Conservation (phyloP, 2,888 invertebrate genomes). For the Uloborus plumipes region DNA sequence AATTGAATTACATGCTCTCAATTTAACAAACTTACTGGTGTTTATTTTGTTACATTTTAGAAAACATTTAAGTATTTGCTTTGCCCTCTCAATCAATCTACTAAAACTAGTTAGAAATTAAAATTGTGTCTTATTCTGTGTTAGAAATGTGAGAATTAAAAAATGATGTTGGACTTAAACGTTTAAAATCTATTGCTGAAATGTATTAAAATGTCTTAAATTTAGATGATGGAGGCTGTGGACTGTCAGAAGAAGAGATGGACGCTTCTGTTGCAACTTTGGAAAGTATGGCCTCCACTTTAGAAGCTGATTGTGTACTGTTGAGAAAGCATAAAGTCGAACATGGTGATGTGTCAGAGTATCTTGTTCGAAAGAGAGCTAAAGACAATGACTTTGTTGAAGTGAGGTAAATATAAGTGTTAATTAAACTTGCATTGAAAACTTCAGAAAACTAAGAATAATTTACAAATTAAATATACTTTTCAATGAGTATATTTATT, state of each 20-base stretch:
- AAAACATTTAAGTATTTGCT: too few species aligned
- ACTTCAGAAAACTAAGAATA: too few species aligned
- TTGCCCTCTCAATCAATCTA: too few species aligned
- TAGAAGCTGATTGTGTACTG: slow-evolving; percentile 91
- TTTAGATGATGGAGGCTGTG: slow-evolving; percentile 70
- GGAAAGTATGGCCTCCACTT: slow-evolving; percentile 85
- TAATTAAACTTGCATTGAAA: too few species aligned
- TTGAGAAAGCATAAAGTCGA: slow-evolving; percentile 84
- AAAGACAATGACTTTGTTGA: slow-evolving; percentile 78
- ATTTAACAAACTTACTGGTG: too few species aligned
- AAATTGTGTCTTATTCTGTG: too few species aligned
- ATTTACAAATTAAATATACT: background rate
- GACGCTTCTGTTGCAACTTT: slow-evolving; percentile 91
- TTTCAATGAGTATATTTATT: too few species aligned
- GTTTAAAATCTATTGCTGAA: too few species aligned
- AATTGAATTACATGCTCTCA: too few species aligned
- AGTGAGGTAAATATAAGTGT: slow-evolving; percentile 61
- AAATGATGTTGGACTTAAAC: too few species aligned
- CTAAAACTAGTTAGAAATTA: too few species aligned
- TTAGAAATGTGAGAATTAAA: too few species aligned
- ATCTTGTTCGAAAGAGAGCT: slow-evolving; percentile 85
- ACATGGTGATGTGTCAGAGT: slow-evolving; percentile 83
- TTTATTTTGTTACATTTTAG: background rate
- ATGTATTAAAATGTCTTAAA: background rate
- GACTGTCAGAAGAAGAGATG: slow-evolving; percentile 83